Evolutionary conservation across 37 sponge, comb jelly and placozoan species (phyloP), one percentile per base, ranked within the genome.

Genomic region (Chondrilla cf. caribensis): DNA sequence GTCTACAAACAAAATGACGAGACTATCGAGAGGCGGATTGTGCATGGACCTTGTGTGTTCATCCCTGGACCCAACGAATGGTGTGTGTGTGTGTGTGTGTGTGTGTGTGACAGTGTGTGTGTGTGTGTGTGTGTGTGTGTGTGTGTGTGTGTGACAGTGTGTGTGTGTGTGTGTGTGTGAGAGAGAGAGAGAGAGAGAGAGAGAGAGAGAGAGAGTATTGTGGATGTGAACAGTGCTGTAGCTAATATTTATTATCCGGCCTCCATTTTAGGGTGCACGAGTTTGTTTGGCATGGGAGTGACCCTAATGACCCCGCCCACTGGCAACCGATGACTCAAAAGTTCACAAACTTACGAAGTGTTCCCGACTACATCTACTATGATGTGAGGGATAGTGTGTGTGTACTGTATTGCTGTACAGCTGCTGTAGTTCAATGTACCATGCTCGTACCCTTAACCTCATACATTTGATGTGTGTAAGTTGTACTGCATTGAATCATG

Each of bases 281-380:
- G 83, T 93, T 93, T 77, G 33, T 54, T 31, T 93, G 94, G 94
- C 94, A 93, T 81, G 94, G 94, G 4, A n/a, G 47, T 40, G 90
- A 93, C 78, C 66, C n/a, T 3, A 64, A 6, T 0, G 59, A 93
- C 60, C 87, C 79, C 2, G 86, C 87, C 24, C 59, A 65, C 9
- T 81, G 62, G 79, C 80, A 70, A 39, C 94, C 94, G 3, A 44
- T 28, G 18, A 81, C 2, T n/a, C 70, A 84, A 54, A 79, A 67
- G 78, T 93, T 93, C 83, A 85, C 77, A 0, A 84, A 89, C 58
- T 70, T 93, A 40, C 54, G 87, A 9, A 55, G 47, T 44, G 86
- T 93, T 2, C 94, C 94, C 0, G 32, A 57, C 11, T 86, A 89
- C 44, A 28, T 93, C 38, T 93, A 93, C 80, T 84, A 78, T 67